A percentile compares a stretch with the other conserved stretches of the same genome.
Evolutionary conservation across 37 sponge, comb jelly and placozoan genomes (phyloP).

Genomic region (Ianthella basta): DNA sequence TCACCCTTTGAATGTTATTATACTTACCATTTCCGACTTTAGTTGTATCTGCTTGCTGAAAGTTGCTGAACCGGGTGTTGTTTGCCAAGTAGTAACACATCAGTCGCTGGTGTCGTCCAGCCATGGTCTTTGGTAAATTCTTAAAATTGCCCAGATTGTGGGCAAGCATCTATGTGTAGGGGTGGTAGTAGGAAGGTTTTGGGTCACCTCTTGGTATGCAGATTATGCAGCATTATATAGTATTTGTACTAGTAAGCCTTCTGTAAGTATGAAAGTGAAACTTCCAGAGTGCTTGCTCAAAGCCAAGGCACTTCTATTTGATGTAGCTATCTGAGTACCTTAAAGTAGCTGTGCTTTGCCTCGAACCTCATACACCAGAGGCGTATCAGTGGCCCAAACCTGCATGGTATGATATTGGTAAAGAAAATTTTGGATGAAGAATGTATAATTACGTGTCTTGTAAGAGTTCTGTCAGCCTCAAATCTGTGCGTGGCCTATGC

Average conservation of each 20-base stretch:
- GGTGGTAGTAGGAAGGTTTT: too few relatives aligned
- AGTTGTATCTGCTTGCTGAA: neutral
- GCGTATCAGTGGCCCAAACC: slow-evolving; percentile 57
- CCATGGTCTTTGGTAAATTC: slow-evolving; percentile 58
- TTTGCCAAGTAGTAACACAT: slow-evolving; percentile 45
- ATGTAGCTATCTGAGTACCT: neutral
- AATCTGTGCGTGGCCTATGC: too few relatives aligned
- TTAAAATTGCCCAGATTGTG: slow-evolving; percentile 29
- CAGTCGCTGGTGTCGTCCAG: slow-evolving; percentile 46
- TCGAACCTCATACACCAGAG: slow-evolving; percentile 77
- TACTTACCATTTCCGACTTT: neutral
- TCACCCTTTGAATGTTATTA: too few relatives aligned
- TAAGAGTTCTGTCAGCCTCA: too few relatives aligned
- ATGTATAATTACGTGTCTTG: too few relatives aligned
- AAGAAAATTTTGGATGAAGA: too few relatives aligned
- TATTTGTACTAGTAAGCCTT: too few relatives aligned
- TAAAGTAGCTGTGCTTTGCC: slow-evolving; percentile 62
- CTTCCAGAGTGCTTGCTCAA: too few relatives aligned
- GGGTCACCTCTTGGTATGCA: too few relatives aligned
- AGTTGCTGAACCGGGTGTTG: neutral
- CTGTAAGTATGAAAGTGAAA: too few relatives aligned
- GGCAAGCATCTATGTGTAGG: slow-evolving; percentile 18
- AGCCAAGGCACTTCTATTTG: too few relatives aligned
- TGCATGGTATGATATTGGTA: neutral
- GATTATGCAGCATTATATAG: too few relatives aligned